Evolutionary conservation across 1,140 invertebrate genomes (phyloP), one percentile per base, ranked within the genome.

Genomic region (Aphaenogaster ashmeadi): DNA sequence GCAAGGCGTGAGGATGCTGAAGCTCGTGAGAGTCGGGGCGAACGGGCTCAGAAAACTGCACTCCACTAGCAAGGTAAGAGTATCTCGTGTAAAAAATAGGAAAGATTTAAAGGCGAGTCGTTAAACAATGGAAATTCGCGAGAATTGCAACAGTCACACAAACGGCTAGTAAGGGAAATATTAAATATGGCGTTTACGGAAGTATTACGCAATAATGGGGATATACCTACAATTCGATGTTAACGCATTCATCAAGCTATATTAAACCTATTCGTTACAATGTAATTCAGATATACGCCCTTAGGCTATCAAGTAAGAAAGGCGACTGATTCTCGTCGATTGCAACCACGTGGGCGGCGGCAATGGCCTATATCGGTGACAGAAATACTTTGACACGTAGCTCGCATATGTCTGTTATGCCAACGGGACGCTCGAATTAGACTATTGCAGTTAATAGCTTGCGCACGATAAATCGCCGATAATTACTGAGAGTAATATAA

Each of bases 351-450:
- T 94, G 94, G 89, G 87, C 86, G 77, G 36, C 86, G 90, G 75
- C 92, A 94, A 89, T 94, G 91, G 88, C 91, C 91, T 87, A 89
- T 92, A 93, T 91, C 44, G n/a, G 60, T 38, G 88, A 90, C 79
- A 78, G 85, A 93, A 94, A 94, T 94, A 94, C 79, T 79, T 67
- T 52, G 13, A 5, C 64, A 87, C 58, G 9, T 50, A 62, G 52
- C 52, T 84, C 18, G 9, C 2, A n/a, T 36, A 21, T 6, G 47
- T 44, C 13, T n/a, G n/a, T 72, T 58, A 58, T 81, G 54, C 72
- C 33, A 58, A 41, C 21, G 1, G 56, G 50, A 27, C 7, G 50
- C 86, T 83, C 15, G 5, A 88, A 80, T 79, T 74, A 33, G 58
- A 69, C 2, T 15, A 13, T 8, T 75, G 27, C 38, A 33, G 36